Base-by-base conservation (phyloP, 2,888 invertebrate species). In the Napeogenes inachia region DNA sequence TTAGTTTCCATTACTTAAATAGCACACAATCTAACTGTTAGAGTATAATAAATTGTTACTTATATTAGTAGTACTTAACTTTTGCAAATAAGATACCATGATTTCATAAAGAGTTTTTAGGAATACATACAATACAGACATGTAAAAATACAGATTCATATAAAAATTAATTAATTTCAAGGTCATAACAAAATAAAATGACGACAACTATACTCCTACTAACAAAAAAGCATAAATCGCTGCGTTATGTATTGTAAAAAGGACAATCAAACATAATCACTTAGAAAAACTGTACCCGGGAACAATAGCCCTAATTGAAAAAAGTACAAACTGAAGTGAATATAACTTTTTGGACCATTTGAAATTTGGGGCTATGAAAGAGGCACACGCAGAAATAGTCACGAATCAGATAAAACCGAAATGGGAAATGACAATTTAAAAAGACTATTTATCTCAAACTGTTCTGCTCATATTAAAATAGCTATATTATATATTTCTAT, bases 301-400 rank as follows among this genome's bases (percentile, higher is more conserved):
- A 59, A 68, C 68, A 68, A 68, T 68, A 55, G 68, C 30, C 56
- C 46, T 66, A 66, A 68, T 66, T 66, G 64, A 61, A 64, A 68
- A 68, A 58, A 68, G 66, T 60, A 63, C 63, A 66, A 66, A 66
- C 66, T 64, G 56, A 59, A 61, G 64, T 56, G 64, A 62, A 66
- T 60, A 66, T 64, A 64, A 62, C 64, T 60, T 47, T 45, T 54
- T 35, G 53, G 54, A 33, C 66, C 54, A 62, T 64, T 62, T 56
- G 60, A 13, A 54, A 57, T 54, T 35, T 46, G 13, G 32, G 46
- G 54, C 55, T 38, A 55, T 54, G 38, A 38, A 45, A 59, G 58
- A 68, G 64, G 62, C 60, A 64, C 60, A 54, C 59, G 59, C 66
- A 56, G 54, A 63, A 66, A 64, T 47, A 58, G 46, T 62, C 35